phyloP scores from a whole-genome alignment of 2,888 invertebrate species.

The Chaetogeoica ovagalla region DNA sequence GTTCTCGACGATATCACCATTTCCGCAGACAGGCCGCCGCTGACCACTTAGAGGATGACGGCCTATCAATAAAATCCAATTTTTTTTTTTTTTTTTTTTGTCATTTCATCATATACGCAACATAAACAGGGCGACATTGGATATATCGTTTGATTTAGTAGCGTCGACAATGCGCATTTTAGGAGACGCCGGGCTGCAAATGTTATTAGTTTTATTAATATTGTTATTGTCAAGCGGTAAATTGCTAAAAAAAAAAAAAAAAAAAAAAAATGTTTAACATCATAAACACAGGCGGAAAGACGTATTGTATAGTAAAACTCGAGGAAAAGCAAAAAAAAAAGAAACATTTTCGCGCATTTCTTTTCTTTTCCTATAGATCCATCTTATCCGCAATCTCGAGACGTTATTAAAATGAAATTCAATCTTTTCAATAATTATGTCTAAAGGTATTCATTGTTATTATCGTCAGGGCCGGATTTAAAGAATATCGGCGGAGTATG shows the following conservation, averaged over 20 bases:
- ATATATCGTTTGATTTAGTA: slow-evolving; percentile 43
- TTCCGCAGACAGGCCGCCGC: slow-evolving; percentile 37
- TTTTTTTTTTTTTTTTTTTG: not conserved
- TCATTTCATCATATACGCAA: slow-evolving; percentile 46
- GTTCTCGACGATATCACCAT: slow-evolving; percentile 27
- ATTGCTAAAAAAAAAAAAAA: too few species aligned
- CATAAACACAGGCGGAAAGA: too few species aligned
- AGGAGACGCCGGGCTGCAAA: slow-evolving; percentile 47
- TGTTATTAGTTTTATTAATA: slow-evolving; percentile 8
- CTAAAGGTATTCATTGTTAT: too few species aligned
- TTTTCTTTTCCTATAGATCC: too few species aligned
- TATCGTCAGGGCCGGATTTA: too few species aligned
- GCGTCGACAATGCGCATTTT: slow-evolving; percentile 49
- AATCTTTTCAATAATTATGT: too few species aligned
- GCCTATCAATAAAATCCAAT: slow-evolving; percentile 48
- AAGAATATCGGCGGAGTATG: too few species aligned
- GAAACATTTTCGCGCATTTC: too few species aligned
- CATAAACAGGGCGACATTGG: slow-evolving; percentile 51
- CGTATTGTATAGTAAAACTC: too few species aligned
- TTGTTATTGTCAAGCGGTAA: slow-evolving; percentile 5
- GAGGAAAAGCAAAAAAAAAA: too few species aligned
- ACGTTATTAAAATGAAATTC: too few species aligned
- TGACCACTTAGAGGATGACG: slow-evolving; percentile 41
- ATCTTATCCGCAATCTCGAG: too few species aligned
- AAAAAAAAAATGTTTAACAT: not conserved